Evolutionary conservation across 2,888 invertebrate species (phyloP), one percentile per base, ranked within the genome.

Genomic region (Oligia strigilis): DNA sequence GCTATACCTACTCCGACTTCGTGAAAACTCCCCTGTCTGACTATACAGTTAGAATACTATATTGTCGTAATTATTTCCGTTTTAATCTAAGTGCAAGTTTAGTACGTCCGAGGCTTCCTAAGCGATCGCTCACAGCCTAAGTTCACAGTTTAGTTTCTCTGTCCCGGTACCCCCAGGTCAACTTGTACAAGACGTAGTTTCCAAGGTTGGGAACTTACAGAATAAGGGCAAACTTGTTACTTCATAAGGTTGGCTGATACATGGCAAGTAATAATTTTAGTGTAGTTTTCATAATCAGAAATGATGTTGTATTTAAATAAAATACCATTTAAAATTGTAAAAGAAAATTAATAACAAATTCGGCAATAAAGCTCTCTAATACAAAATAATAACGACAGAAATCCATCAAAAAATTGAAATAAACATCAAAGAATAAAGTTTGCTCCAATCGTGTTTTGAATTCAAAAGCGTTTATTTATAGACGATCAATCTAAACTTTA

Each of bases 171-270:
- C 82, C 88, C 19, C 89, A 83, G 88, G 89, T 88, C 82, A 85
- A 89, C 82, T 87, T 89, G 77, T 77, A 85, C 80, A 78, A 69
- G 77, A 77, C 77, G 81, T 79, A 89, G 82, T 88, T 88, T 70
- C 85, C 83, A 89, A 89, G 89, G 85, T 87, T 89, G 80, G 62
- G 75, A 77, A 88, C 88, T 89, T 85, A 75, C 65, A 58, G 70
- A 89, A 89, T 85, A 82, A 81, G 89, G 79, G 55, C 88, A 79
- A 84, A 89, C 82, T 87, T 82, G 86, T 83, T 87, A 89, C 76
- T 87, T 60, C 72, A 72, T 77, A 75, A 72, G 64, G 36, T 80
- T 83, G 78, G 78, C 86, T 86, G 77, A 72, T 78, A 80, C 52
- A 70, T 46, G 74, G 40, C 1, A 62, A 71, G 64, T 75, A 71